Base-by-base conservation (phyloP, 1,140 invertebrate genomes). In the Plodia interpunctella region DNA sequence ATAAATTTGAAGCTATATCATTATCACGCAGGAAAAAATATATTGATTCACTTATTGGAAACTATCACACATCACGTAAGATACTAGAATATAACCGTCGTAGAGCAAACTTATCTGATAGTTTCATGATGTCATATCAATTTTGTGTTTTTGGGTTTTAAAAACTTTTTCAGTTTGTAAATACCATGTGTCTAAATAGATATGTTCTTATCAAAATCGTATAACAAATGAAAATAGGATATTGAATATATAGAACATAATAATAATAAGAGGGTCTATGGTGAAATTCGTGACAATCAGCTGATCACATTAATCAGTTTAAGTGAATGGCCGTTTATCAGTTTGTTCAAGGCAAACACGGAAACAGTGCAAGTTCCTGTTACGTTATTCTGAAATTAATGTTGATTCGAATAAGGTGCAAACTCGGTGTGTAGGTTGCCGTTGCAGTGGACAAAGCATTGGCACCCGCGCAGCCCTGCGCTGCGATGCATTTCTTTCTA, bases 251-350 rank as follows among this genome's bases (percentile, higher is more conserved):
- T n/a, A n/a, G 50, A 44, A 52, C 19, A 3, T 6, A 2, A 25
- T 25, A 25, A 2, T 6, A 21, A 52, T 4, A 44, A 35, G 35
- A 18, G 52, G 49, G 9, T 25, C 35, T 54, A 49, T 53, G 19
- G 51, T 53, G 19, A 53, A 44, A 44, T 32, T 44, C 10, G n/a
- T 44, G 38, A 44, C 38, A 44, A 44, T 44, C 32, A 35, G 32
- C 32, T 35, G 32, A 35, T 35, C 32, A 51, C 49, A 30, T 62
- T n/a, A 64, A 66, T 66, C 62, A 69, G 38, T 32, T 53, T 32
- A 75, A 85, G 80, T 79, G 80, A 83, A 83, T 57, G 79, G 78
- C 64, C 76, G 76, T 79, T 80, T 78, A 80, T 80, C 72, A 74
- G 72, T 51, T 55, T 59, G 59, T 74, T 71, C 78, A 83, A 80